These are phyloP conservation scores for Epinephelus lanceolatus DNA, from an alignment of 2,113 vertebrate species.

Conservation along the genomic window DNA sequence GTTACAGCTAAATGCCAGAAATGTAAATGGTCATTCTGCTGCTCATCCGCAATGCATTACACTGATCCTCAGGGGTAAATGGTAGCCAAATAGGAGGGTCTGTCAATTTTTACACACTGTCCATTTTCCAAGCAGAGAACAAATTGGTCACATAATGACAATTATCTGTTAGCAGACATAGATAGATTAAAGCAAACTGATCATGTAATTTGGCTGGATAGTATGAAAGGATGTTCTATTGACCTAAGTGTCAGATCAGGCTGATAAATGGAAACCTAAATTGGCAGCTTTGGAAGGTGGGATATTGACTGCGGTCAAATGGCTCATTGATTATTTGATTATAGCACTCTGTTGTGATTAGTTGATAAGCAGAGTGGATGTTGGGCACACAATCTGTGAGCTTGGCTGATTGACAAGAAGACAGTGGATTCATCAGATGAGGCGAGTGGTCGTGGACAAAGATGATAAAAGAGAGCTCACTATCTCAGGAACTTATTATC, in stretches of 20 bases:
- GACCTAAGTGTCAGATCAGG: slow-evolving; percentile 55
- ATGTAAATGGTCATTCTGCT: slow-evolving; percentile 16
- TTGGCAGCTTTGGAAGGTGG: slow-evolving; percentile 61
- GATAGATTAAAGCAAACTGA: slow-evolving; percentile 53
- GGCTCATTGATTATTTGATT: slow-evolving; percentile 78
- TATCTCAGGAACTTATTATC: slow-evolving; percentile 8
- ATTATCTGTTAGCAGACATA: slow-evolving; percentile 43
- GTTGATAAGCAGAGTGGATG: slow-evolving; percentile 69
- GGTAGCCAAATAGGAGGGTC: slow-evolving; percentile 1
- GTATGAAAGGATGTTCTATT: slow-evolving; percentile 72
- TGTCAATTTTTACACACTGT: slow-evolving; percentile 29
- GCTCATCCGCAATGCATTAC: not conserved
- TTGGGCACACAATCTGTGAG: slow-evolving; percentile 52
- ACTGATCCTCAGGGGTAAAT: not conserved
- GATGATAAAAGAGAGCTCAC: not conserved
- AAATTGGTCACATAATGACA: slow-evolving; percentile 57
- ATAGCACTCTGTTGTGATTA: slow-evolving; percentile 67
- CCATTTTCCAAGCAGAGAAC: slow-evolving; percentile 28
- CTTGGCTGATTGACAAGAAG: slow-evolving; percentile 54
- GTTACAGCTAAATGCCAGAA: slow-evolving; percentile 23
- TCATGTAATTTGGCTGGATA: slow-evolving; percentile 56
- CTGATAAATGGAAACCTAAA: slow-evolving; percentile 69
- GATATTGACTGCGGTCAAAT: slow-evolving; percentile 70
- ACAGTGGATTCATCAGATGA: slow-evolving; percentile 57
- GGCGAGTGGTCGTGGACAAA: slow-evolving; percentile 8